Conservation (phyloP, 2,888 invertebrate genomes). For the Aporophyla nigra region DNA sequence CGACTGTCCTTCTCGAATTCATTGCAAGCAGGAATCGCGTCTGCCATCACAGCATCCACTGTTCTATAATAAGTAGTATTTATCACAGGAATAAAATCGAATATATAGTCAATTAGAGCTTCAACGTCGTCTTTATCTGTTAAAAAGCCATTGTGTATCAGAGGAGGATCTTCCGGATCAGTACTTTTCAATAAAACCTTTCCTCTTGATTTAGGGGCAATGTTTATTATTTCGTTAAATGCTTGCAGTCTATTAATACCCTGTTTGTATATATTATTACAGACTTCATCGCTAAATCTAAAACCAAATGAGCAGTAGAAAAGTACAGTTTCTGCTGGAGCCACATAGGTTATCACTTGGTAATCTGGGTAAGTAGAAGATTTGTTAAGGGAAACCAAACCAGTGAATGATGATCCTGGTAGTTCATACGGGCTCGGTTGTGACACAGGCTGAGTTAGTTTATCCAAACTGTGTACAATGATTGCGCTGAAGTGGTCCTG, state of each 20-base stretch:
- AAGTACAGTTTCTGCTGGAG: conserved; percentile 44
- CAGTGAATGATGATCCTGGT: conserved; percentile 61
- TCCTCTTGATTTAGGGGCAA: conserved; percentile 82
- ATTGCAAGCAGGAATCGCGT: conserved; percentile 64
- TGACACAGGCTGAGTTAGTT: conserved; percentile 79
- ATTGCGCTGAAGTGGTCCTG: conserved; percentile 69
- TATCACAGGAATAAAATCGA: conserved; percentile 63
- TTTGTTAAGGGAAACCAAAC: conserved; percentile 65
- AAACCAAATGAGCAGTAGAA: conserved; percentile 83
- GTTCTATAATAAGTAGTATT: conserved; percentile 68
- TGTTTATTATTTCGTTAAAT: conserved; percentile 62
- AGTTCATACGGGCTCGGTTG: conserved; percentile 62
- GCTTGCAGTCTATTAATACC: conserved; percentile 54
- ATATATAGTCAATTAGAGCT: conserved; percentile 60
- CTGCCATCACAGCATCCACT: conserved; percentile 60
- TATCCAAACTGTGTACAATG: conserved; percentile 60
- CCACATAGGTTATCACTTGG: conserved; percentile 56
- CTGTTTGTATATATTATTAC: conserved; percentile 57
- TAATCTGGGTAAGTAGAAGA: conserved; percentile 66
- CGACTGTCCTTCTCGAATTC: conserved; percentile 54
- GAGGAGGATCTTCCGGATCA: conserved; percentile 67
- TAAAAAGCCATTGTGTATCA: conserved; percentile 67
- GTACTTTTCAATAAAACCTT: conserved; percentile 63
- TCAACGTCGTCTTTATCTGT: conserved; percentile 66
- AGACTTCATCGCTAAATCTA: conserved; percentile 81